Conservation (phyloP, 1,140 invertebrate species). For the Saccostrea echinata region DNA sequence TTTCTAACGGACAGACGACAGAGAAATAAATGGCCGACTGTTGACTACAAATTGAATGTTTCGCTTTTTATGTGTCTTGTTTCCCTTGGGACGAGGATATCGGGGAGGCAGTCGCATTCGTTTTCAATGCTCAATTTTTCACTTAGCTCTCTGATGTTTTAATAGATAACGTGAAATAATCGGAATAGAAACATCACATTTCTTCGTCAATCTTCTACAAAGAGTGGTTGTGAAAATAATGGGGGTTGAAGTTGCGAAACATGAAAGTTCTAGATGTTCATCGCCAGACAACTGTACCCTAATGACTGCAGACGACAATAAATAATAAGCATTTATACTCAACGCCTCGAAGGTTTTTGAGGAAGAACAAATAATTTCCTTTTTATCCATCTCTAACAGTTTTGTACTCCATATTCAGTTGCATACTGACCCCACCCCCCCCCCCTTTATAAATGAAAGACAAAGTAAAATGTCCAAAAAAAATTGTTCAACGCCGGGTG, state of each 20-base stretch:
- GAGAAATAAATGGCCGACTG: conserved; percentile 25
- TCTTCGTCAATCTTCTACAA: background rate
- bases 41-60: conserved; percentile 37
- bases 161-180: conserved; percentile 34
- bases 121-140: conserved; percentile 21
- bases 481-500: no score
- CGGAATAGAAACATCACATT: conserved; percentile 31
- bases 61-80: conserved; percentile 18
- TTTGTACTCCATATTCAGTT: no score
- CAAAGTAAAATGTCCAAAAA: no score
- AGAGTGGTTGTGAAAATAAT: conserved; percentile 7
- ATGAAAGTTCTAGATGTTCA: background rate
- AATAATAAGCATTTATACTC: no score
- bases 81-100: background rate
- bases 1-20: conserved; percentile 38
- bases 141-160: conserved; percentile 21
- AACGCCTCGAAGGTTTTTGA: no score
- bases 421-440: no score
- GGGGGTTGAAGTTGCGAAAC: background rate
- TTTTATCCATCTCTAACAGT: no score
- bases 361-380: no score
- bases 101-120: background rate
- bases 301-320: no score
- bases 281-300: background rate
- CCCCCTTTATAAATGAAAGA: no score